Base-by-base conservation (phyloP, 64 coral and sea anemone genomes). In the Montipora cactus region DNA sequence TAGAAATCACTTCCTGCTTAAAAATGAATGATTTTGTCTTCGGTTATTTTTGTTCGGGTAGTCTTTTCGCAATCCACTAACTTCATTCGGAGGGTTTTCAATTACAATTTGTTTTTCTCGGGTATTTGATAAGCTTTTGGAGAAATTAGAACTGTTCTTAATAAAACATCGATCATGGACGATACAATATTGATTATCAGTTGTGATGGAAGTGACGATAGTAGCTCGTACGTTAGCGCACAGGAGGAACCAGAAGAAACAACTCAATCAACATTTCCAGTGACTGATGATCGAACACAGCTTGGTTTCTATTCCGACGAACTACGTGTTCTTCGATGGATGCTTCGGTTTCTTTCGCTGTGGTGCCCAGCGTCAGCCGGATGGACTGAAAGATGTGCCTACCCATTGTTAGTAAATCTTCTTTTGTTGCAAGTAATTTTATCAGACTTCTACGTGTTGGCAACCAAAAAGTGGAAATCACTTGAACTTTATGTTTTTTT, bases 311-410 rank as follows among this genome's bases (percentile, higher is more conserved):
- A 59, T n/a, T 81, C 47, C 5, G 5, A 68, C 76, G 94, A 95
- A 81, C 14, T 95, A 20, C 9, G 8, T 59, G 67, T 92, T 2
- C 66, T 88, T 77, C 89, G 94, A 21, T 74, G 47, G 48, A 95
- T 68, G 62, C 84, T 95, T 47, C 76, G 94, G n/a, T 4, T 81
- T 23, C 94, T 95, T 19, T 95, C 94, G 20, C 84, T 95, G 16
- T 95, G 94, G 94, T 91, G 84, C 18, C 94, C 94, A 13, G 61
- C 45, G 66, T 12, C 66, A 59, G 90, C 89, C 46, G 82, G 76
- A 14, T 81, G 82, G 4, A 44, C 75, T 7, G 94, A 95, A 92
- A 74, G 87, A 52, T 48, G 22, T 9, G 9, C 88, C 7, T 95
- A 95, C n/a, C 94, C 94, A 64, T 10, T 76, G 20, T 7, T 95